Conservation (phyloP, 1,140 invertebrate genomes). For the Brachionus calyciflorus region DNA sequence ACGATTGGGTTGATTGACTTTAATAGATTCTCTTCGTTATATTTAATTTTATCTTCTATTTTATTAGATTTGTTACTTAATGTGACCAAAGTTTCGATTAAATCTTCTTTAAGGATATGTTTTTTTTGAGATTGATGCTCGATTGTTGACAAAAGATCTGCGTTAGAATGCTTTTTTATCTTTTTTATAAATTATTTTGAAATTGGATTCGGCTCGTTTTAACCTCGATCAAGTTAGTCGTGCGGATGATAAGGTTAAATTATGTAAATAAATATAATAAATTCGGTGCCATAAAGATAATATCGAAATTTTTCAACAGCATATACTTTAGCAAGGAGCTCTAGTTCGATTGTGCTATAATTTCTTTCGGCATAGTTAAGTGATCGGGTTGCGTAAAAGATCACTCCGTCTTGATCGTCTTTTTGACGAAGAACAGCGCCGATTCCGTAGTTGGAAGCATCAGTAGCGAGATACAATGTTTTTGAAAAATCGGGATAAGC, state of each 20-base stretch:
- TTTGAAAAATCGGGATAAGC: no score
- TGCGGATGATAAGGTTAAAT: no score
- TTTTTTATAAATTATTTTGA: not conserved
- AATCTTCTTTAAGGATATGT: not conserved
- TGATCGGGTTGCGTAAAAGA: no score
- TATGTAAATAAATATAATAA: not conserved
- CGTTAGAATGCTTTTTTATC: not conserved
- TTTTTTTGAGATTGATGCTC: not conserved
- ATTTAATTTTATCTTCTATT: no score
- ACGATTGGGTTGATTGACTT: not conserved
- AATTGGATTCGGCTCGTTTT: not conserved
- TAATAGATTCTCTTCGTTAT: no score
- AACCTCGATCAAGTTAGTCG: no score
- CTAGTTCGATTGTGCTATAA: no score
- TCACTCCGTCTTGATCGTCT: not conserved
- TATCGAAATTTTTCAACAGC: slow-evolving; percentile 9
- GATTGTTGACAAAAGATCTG: slow-evolving; percentile 4
- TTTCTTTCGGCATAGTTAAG: no score
- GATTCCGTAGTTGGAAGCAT: slow-evolving; percentile 41
- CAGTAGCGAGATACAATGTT: slow-evolving; percentile 48
- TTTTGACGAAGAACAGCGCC: slow-evolving; percentile 32
- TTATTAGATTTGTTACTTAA: no score
- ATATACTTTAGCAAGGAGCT: no score
- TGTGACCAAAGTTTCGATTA: no score
- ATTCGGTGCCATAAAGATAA: slow-evolving; percentile 2